Evolutionary conservation across 2,888 invertebrate genomes (phyloP).

Genomic region (Galerucella nymphaeae): DNA sequence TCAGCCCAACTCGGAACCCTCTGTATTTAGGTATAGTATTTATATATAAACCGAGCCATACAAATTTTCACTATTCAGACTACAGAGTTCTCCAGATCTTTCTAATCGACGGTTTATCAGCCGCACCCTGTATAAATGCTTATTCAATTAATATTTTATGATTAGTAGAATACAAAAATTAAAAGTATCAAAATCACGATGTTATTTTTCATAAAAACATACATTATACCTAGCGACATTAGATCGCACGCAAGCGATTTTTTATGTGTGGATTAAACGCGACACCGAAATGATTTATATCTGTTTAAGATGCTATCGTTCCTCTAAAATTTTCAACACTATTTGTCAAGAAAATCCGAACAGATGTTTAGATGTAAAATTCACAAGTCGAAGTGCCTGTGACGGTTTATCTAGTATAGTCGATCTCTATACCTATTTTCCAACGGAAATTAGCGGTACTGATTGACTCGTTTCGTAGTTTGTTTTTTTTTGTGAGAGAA

Average conservation of each 20-base stretch:
- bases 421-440: not conserved
- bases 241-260: constrained; percentile 4
- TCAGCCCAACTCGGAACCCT: too few relatives aligned
- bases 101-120: too few relatives aligned
- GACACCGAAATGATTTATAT: constrained; percentile 18
- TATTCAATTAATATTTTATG: not conserved
- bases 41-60: too few relatives aligned
- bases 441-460: not conserved
- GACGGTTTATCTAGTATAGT: not conserved
- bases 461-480: not conserved
- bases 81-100: too few relatives aligned
- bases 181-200: not conserved
- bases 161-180: not conserved
- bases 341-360: constrained; percentile 25
- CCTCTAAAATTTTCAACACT: constrained; percentile 33
- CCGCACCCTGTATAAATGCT: too few relatives aligned
- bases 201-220: not conserved
- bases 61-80: too few relatives aligned
- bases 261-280: constrained; percentile 3
- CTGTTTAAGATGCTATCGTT: constrained; percentile 29
- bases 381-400: not conserved
- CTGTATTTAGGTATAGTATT: too few relatives aligned
- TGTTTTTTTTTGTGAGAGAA: too few relatives aligned
- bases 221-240: too few relatives aligned
- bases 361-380: constrained; percentile 24